Conservation (phyloP, 2,888 invertebrate genomes). For the Blastobasis lacticolella region DNA sequence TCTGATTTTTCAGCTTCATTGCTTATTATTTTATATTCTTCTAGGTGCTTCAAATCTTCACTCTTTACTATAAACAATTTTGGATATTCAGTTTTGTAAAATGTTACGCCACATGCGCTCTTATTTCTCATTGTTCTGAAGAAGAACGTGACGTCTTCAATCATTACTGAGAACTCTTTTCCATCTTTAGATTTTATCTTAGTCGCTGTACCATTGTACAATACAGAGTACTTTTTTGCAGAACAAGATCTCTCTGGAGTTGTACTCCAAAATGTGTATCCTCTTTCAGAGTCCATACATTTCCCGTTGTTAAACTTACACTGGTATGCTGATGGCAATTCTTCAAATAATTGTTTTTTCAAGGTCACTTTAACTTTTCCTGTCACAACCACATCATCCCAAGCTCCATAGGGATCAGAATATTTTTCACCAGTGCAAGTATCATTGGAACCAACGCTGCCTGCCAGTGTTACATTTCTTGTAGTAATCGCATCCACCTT, state of each 20-base stretch:
- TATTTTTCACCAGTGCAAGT: background rate
- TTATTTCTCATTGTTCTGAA: background rate
- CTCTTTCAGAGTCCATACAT: background rate
- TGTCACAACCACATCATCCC: background rate
- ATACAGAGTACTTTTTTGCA: background rate
- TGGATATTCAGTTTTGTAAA: background rate
- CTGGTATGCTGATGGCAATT: background rate
- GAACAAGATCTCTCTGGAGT: background rate
- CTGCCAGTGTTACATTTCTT: background rate
- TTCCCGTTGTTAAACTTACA: background rate
- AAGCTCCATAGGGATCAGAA: background rate
- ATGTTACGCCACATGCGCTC: background rate
- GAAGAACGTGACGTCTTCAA: background rate
- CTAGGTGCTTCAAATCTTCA: background rate
- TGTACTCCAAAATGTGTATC: background rate
- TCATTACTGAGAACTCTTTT: background rate
- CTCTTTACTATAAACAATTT: background rate
- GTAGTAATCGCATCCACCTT: background rate
- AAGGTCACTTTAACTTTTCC: background rate
- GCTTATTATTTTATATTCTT: background rate
- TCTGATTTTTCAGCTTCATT: background rate
- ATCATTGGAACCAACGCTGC: background rate
- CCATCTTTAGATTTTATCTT: background rate
- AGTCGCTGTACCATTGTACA: background rate
- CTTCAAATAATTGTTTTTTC: background rate